Conservation (phyloP, 2,113 vertebrate species). For the Quiscalus mexicanus region DNA sequence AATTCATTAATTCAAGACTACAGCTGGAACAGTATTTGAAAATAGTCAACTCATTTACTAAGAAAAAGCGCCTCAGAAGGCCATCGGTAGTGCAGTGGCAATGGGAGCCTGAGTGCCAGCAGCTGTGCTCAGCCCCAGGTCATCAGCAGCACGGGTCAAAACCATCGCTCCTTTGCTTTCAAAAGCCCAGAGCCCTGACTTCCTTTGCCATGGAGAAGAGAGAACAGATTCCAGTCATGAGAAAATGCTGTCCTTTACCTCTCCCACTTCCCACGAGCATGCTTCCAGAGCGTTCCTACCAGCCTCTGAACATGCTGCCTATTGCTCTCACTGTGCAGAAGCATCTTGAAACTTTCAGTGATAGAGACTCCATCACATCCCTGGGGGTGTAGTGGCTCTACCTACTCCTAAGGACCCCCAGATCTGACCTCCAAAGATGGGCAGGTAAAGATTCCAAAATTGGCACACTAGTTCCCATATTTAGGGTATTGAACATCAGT, state of each 20-base stretch:
- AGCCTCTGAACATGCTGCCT: conserved; percentile 1
- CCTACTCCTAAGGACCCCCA: background rate
- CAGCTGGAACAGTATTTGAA: conserved; percentile 4
- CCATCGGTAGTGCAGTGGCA: background rate
- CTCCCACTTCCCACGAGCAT: background rate
- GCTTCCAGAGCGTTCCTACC: background rate
- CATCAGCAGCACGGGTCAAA: conserved; percentile 46
- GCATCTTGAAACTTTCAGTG: background rate
- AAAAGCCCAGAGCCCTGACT: conserved; percentile 47
- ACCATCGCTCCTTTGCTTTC: conserved; percentile 47
- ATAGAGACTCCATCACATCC: background rate
- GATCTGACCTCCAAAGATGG: background rate
- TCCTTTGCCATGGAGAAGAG: conserved; percentile 48
- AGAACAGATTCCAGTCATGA: background rate
- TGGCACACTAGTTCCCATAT: background rate
- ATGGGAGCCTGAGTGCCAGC: background rate
- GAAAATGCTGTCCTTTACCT: background rate
- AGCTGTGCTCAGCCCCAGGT: conserved; percentile 48
- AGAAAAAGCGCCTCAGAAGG: background rate
- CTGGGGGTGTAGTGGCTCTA: background rate
- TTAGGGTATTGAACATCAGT: background rate
- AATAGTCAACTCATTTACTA: conserved; percentile 27
- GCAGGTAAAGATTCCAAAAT: background rate
- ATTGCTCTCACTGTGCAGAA: background rate
- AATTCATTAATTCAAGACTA: conserved; percentile 38